Conservation (phyloP, 1,140 invertebrate species). For the Drosophila dunni region DNA sequence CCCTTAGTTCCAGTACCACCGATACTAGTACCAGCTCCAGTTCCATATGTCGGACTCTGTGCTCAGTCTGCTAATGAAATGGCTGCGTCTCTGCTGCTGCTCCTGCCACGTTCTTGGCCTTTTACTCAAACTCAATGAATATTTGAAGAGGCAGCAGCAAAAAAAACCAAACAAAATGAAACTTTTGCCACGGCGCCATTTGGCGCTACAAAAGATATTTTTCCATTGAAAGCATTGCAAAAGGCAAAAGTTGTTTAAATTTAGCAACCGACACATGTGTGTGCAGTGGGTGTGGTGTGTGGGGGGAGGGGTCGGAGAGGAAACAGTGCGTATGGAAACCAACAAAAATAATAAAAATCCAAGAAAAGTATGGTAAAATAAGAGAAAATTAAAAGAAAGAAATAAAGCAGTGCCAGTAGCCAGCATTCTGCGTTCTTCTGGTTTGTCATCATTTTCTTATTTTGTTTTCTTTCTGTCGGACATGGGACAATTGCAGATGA, state of each 20-base stretch:
- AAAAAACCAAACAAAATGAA: conserved; percentile 55
- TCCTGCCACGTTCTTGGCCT: conserved; percentile 35
- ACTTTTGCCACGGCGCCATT: conserved; percentile 78
- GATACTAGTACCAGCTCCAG: not conserved
- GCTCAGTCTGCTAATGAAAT: conserved; percentile 48
- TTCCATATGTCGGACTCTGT: conserved; percentile 48
- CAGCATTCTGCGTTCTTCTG: conserved; percentile 48
- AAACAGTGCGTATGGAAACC: conserved; percentile 7
- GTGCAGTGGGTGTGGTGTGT: conserved; percentile 50
- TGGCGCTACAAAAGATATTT: conserved; percentile 81
- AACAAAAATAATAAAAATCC: conserved; percentile 11
- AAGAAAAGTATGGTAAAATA: conserved; percentile 9
- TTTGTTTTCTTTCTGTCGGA: conserved; percentile 39
- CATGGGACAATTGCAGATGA: conserved; percentile 62
- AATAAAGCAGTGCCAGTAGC: conserved; percentile 33
- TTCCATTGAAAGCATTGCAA: conserved; percentile 75
- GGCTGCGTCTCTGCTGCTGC: conserved; percentile 24
- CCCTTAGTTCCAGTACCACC: conserved; percentile 4
- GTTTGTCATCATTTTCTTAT: conserved; percentile 31
- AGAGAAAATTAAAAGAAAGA: conserved; percentile 3
- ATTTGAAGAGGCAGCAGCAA: conserved; percentile 67
- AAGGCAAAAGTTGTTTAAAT: conserved; percentile 74
- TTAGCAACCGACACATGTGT: conserved; percentile 73
- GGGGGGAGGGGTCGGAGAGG: not conserved
- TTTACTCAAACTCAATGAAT: conserved; percentile 82